phyloP scores from a whole-genome alignment of 1,140 invertebrate species.

The Diorhabda elongata region DNA sequence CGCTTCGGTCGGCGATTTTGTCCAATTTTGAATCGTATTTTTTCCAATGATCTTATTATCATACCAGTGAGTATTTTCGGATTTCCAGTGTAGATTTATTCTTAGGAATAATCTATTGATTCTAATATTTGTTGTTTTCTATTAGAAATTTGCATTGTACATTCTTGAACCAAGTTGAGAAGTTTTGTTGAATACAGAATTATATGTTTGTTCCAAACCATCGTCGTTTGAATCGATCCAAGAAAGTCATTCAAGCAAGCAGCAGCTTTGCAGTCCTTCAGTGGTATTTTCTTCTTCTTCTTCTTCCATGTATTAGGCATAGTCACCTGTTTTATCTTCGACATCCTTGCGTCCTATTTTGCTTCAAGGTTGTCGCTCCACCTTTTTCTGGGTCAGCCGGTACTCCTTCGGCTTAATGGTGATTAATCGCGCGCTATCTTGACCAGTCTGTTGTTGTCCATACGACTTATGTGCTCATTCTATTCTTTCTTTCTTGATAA shows the following conservation, averaged over 20 bases:
- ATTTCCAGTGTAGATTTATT: neutral
- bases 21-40: constrained; percentile 4
- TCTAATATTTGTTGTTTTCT: neutral
- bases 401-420: too few species aligned
- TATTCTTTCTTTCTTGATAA: too few species aligned
- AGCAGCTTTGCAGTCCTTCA: neutral
- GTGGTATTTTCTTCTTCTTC: neutral
- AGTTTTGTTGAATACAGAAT: neutral
- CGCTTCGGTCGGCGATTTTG: neutral
- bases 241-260: neutral
- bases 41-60: neutral
- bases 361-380: too few species aligned
- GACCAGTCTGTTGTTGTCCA: too few species aligned
- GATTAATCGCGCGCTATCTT: too few species aligned
- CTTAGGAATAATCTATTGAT: neutral
- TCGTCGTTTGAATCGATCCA: neutral
- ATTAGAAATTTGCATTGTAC: neutral
- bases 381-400: too few species aligned
- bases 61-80: neutral
- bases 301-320: too few species aligned
- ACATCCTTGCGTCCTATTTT: too few species aligned
- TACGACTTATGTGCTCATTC: too few species aligned
- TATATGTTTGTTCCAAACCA: neutral
- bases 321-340: too few species aligned
- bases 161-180: neutral